Percentiles rank a stretch among this genome's conserved stretches.
Evolutionary conservation across 2,888 invertebrate species (phyloP).

Genomic region (Rhorus exstirpatorius): DNA sequence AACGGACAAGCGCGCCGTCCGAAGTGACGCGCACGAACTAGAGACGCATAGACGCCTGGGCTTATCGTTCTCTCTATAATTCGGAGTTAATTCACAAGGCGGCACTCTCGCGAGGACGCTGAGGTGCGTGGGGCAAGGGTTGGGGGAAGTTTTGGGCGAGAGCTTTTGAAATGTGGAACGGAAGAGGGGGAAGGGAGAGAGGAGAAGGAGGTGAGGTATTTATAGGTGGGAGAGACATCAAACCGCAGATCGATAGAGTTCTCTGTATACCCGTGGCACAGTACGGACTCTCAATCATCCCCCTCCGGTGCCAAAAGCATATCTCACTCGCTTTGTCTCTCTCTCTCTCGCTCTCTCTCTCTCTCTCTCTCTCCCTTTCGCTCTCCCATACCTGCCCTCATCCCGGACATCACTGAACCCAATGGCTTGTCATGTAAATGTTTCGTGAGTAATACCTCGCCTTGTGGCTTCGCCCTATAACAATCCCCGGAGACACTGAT

Average conservation of each 20-base stretch:
- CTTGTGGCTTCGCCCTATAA: conserved; percentile 54
- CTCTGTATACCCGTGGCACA: conserved; percentile 38
- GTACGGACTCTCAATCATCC: conserved; percentile 46
- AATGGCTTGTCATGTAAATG: conserved; percentile 83
- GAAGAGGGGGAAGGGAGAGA: conserved; percentile 22
- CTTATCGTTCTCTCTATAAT: conserved; percentile 85
- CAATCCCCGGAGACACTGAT: not conserved
- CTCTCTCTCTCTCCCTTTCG: not conserved
- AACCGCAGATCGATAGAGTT: conserved; percentile 85
- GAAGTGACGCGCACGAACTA: not conserved
- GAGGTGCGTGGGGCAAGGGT: not conserved
- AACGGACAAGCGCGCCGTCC: too few species aligned
- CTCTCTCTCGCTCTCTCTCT: too few species aligned
- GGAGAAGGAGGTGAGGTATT: too few species aligned
- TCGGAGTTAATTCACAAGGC: conserved; percentile 85
- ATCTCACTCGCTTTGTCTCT: conserved; percentile 2
- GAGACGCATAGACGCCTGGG: not conserved
- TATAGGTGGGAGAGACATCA: conserved; percentile 77
- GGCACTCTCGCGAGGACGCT: conserved; percentile 73
- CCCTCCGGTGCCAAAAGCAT: conserved; percentile 49
- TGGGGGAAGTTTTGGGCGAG: too few species aligned
- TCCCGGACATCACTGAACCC: conserved; percentile 58
- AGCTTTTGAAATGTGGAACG: conserved; percentile 7
- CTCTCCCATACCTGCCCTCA: conserved; percentile 22
- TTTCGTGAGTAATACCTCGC: conserved; percentile 78